Conservation (phyloP, 2,797 vertebrate species). For the Erethizon dorsatum region DNA sequence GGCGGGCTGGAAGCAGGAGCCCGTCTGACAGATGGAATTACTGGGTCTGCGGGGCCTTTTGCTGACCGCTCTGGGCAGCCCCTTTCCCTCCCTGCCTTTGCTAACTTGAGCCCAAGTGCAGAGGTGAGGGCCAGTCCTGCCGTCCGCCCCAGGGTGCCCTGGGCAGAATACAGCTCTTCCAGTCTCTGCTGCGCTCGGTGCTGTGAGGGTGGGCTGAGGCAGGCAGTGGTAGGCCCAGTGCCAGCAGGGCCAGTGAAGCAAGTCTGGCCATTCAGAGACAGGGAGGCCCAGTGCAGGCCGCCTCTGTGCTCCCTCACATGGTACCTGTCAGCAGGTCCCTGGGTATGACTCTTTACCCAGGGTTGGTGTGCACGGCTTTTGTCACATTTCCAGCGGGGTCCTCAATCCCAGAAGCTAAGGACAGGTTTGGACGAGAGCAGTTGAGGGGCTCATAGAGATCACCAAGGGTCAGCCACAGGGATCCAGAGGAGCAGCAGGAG, state of each 20-base stretch:
- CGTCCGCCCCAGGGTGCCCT: background rate
- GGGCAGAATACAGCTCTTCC: too few species aligned
- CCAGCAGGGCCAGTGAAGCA: background rate
- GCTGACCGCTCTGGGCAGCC: background rate
- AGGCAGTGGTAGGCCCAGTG: background rate
- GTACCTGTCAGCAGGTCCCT: background rate
- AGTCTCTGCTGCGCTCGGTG: background rate
- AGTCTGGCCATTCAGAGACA: background rate
- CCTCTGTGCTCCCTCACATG: background rate
- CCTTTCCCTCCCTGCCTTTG: background rate
- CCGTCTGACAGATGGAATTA: conserved; percentile 52
- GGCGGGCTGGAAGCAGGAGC: background rate
- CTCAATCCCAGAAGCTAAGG: background rate
- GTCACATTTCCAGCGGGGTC: background rate
- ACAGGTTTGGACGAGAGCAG: background rate
- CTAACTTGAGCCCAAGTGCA: background rate
- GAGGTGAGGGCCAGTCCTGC: background rate
- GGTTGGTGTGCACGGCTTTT: background rate
- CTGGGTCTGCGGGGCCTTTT: conserved; percentile 9
- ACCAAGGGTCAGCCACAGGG: background rate
- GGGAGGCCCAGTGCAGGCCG: background rate
- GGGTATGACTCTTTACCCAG: background rate
- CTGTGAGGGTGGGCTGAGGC: background rate
- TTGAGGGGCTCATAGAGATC: background rate
- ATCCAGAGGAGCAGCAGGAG: background rate